These are phyloP conservation scores for Anguilla marmorata DNA, from an alignment of 2,797 vertebrate genomes.

Conservation along the genomic window DNA sequence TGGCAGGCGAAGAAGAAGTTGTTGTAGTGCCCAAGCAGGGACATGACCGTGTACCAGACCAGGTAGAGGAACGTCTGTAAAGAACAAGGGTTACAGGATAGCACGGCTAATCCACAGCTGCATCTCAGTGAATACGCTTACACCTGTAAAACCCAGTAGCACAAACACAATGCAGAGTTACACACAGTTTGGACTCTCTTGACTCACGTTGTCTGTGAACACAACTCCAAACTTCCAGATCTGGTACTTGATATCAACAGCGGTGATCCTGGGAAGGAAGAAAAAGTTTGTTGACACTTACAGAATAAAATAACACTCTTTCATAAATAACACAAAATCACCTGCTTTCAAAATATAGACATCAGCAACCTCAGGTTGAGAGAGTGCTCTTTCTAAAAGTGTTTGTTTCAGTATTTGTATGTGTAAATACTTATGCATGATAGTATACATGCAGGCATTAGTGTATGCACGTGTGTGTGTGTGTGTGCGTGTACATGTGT, in stretches of 20 bases:
- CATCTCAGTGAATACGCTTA: not conserved
- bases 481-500: not conserved
- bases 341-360: not conserved
- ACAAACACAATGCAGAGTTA: not conserved
- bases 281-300: slow-evolving; percentile 31
- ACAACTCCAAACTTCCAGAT: slow-evolving; percentile 95
- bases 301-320: not conserved
- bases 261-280: slow-evolving; percentile 71
- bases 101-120: not conserved
- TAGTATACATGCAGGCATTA: too few species aligned
- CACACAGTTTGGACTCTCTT: not conserved
- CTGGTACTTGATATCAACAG: slow-evolving; percentile 91
- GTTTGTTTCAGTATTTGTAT: not conserved
- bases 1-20: slow-evolving; percentile 96
- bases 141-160: not conserved
- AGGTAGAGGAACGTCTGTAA: slow-evolving; percentile 90
- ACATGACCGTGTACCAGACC: slow-evolving; percentile 92
- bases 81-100: not conserved
- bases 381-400: not conserved
- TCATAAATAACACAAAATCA: slow-evolving; percentile 15
- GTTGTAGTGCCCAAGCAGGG: slow-evolving; percentile 92
- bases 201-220: slow-evolving; percentile 90
- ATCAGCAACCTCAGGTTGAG: not conserved
- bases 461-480: not conserved
- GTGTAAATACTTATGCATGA: not conserved